Percentiles rank a stretch among this genome's conserved stretches.
Evolutionary conservation across 2,797 vertebrate species (phyloP).

Genomic region (Chrosomus eos): DNA sequence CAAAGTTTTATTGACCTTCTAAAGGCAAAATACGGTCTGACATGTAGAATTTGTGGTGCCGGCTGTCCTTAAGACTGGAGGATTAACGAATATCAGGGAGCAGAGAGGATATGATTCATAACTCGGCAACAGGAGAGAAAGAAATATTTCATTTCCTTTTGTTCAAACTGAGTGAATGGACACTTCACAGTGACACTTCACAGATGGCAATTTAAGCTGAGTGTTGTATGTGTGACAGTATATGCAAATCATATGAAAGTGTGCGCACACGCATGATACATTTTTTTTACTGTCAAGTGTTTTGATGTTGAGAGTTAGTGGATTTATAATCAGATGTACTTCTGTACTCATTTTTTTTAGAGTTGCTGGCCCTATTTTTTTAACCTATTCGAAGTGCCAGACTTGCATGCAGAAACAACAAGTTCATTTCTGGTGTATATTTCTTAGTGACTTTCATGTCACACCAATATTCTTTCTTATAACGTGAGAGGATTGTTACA

Average conservation of each 20-base stretch:
- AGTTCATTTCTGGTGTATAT: conserved; percentile 5
- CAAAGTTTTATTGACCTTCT: conserved; percentile 33
- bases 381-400: not conserved
- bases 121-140: not conserved
- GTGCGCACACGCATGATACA: not conserved
- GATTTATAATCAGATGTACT: not conserved
- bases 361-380: not conserved
- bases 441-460: conserved; percentile 36
- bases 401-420: not conserved
- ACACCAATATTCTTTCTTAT: conserved; percentile 44
- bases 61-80: not conserved
- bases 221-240: not conserved
- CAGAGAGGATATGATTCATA: conserved; percentile 12
- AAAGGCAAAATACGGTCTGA: conserved; percentile 19
- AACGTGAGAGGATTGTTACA: conserved; percentile 25
- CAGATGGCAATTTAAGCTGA: not conserved
- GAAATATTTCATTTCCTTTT: not conserved
- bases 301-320: not conserved
- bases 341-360: not conserved
- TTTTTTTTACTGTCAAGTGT: not conserved
- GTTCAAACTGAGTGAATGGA: conserved; percentile 8
- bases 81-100: conserved; percentile 4
- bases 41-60: not conserved
- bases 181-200: conserved; percentile 13
- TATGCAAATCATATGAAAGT: not conserved